phyloP scores from a whole-genome alignment of 2,888 invertebrate genomes.

The Dryomyza anilis region DNA sequence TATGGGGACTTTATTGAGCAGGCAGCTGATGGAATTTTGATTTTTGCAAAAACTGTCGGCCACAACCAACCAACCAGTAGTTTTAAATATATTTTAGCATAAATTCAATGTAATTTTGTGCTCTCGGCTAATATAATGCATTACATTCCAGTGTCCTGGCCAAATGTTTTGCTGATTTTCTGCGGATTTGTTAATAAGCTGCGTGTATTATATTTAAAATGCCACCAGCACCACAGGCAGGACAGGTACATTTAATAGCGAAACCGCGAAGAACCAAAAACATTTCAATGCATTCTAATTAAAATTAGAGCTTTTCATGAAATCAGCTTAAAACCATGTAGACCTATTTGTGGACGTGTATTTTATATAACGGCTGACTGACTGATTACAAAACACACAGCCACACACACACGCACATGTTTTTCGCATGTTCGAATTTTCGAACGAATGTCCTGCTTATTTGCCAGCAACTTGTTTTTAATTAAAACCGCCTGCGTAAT shows the following conservation, averaged over 20 bases:
- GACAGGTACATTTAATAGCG: background rate
- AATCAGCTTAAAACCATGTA: constrained; percentile 4
- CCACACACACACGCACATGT: background rate
- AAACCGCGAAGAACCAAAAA: background rate
- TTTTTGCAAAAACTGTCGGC: too few relatives aligned
- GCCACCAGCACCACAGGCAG: background rate
- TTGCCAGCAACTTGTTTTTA: background rate
- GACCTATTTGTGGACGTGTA: background rate
- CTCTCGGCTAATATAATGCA: too few relatives aligned
- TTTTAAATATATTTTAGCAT: too few relatives aligned
- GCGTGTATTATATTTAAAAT: background rate
- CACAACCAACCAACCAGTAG: too few relatives aligned
- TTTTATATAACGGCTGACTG: background rate
- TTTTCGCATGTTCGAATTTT: background rate
- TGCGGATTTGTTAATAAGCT: background rate
- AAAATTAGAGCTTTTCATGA: constrained; percentile 9
- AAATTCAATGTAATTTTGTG: background rate
- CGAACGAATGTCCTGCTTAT: constrained; percentile 1
- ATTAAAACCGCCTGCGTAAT: background rate
- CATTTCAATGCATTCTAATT: background rate
- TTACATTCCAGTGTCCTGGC: background rate
- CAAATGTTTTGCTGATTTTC: background rate
- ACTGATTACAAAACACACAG: background rate
- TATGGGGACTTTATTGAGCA: too few relatives aligned
- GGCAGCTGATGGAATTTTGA: background rate